Evolutionary conservation across 2,888 invertebrate genomes (phyloP).

Genomic region (Rhingia rostrata): DNA sequence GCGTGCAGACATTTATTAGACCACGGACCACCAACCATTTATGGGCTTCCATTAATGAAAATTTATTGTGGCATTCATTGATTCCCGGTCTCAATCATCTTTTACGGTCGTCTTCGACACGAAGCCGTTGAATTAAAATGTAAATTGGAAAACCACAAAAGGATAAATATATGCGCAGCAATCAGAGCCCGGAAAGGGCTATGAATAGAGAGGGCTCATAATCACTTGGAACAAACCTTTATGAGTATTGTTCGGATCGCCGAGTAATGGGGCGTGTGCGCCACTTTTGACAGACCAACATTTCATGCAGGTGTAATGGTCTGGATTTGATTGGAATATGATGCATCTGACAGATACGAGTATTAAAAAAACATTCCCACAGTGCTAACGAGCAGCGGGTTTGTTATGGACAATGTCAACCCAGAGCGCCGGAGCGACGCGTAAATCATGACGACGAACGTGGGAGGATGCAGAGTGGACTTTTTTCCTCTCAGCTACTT

Average conservation of each 20-base stretch:
- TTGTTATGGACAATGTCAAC: conserved; percentile 17
- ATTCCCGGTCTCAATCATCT: conserved; percentile 60
- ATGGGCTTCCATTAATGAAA: conserved; percentile 62
- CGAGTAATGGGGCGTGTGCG: conserved; percentile 47
- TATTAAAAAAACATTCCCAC: conserved; percentile 46
- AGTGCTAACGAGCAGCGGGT: background rate
- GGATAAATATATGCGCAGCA: conserved; percentile 59
- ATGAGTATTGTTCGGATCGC: conserved; percentile 9
- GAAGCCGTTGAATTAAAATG: conserved; percentile 63
- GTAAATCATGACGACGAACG: conserved; percentile 4
- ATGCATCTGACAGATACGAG: background rate
- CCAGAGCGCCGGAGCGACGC: conserved; percentile 10
- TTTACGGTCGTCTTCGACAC: conserved; percentile 42
- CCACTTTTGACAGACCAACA: conserved; percentile 15
- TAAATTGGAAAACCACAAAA: conserved; percentile 68
- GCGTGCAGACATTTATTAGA: conserved; percentile 35
- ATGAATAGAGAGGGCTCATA: conserved; percentile 63
- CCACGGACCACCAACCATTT: conserved; percentile 60
- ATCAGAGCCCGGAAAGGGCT: conserved; percentile 49
- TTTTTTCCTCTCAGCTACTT: conserved; percentile 16
- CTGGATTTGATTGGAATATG: background rate
- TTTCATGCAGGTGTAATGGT: conserved; percentile 24
- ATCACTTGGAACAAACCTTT: conserved; percentile 49
- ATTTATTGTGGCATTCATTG: conserved; percentile 71
- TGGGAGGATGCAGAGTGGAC: conserved; percentile 54